Base-by-base conservation (phyloP, 2,797 vertebrate genomes). In the Sebastiscus tertius region DNA sequence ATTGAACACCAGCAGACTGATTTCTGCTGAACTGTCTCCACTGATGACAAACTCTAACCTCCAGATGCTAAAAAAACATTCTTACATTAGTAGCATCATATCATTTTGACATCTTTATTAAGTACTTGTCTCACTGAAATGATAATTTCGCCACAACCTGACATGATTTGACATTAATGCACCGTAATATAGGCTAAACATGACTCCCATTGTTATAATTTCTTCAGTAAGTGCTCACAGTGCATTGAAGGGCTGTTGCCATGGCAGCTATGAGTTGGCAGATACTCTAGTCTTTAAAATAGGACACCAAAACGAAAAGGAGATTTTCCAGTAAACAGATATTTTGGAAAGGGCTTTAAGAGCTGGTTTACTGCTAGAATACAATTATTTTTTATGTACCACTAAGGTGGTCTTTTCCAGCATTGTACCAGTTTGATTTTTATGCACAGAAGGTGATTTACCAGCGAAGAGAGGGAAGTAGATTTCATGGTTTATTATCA, bases 211-310 rank as follows among this genome's bases (percentile, higher is more conserved):
- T 85, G 79, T 75, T 75, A 34, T 66, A 6, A 61, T 76, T 66
- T 82, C 67, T 68, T 58, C 81, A 73, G 67, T 77, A 75, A 77
- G 46, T 60, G 72, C 60, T 85, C 60, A 33, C 56, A 69, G 66
- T 29, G 81, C 69, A 58, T 54, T 81, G 69, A 71, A 67, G 72
- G 72, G 27, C 62, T 80, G 88, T 92, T 94, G 81, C 88, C 83
- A 88, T 91, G 82, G 86, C 65, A 92, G 85, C 86, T 36, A 76
- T 39, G 49, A 24, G 61, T 52, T 70, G 42, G 64, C 65, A 82
- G 80, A 83, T 5, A 62, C 58, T 39, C 36, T 39, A 64, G 59
- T 39, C 46, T 85, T 56, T 80, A 52, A 74, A 80, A 75, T 13
- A 55, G 70, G 20, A 74, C 79, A 46, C 20, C 59, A 70, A 71